These are phyloP conservation scores for Halichoerus grypus DNA, from an alignment of 2,113 vertebrate genomes.

Conservation along the genomic window DNA sequence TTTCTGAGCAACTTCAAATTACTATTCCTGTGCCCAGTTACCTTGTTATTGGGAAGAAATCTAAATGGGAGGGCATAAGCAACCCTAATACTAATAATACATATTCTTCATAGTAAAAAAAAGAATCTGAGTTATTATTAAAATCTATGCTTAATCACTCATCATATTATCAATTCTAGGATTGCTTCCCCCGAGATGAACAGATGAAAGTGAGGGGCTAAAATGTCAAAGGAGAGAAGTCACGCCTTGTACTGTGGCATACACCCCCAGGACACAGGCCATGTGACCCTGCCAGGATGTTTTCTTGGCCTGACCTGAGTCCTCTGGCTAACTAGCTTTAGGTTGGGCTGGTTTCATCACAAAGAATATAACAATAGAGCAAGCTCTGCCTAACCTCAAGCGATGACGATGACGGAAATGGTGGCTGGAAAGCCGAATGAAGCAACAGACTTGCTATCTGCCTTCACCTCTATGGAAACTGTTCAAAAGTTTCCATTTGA, in stretches of 20 bases:
- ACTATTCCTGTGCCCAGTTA: background rate
- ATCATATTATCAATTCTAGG: background rate
- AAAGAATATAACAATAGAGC: background rate
- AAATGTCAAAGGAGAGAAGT: background rate
- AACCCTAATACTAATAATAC: background rate
- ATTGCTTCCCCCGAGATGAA: background rate
- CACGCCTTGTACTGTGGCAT: background rate
- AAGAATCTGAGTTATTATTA: background rate
- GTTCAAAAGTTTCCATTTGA: slow-evolving; percentile 10
- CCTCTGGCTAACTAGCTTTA: background rate
- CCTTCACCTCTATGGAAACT: background rate
- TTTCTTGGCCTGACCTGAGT: background rate
- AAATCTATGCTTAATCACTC: background rate
- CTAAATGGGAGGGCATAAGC: background rate
- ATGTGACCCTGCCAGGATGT: background rate
- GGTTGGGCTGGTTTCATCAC: background rate
- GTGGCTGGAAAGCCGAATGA: background rate
- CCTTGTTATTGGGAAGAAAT: background rate
- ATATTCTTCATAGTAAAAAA: background rate
- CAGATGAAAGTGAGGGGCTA: background rate
- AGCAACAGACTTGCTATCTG: background rate
- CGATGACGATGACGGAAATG: background rate
- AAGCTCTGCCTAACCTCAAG: background rate
- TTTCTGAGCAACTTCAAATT: background rate
- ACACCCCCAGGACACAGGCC: too few relatives aligned